These are phyloP conservation scores for Kobus ellipsiprymnus DNA, from an alignment of 2,113 vertebrate species.

Conservation along the genomic window DNA sequence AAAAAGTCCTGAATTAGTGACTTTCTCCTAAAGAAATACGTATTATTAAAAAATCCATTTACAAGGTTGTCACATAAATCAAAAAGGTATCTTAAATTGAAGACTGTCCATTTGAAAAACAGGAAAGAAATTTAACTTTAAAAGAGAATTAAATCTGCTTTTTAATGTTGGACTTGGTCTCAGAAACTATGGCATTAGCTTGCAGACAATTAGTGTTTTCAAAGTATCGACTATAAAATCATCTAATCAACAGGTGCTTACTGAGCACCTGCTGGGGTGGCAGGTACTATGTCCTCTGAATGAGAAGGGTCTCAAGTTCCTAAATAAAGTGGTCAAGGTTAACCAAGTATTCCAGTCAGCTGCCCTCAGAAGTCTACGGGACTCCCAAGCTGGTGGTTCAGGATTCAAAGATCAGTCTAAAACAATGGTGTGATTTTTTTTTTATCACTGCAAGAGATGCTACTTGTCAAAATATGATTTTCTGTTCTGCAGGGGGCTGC, in stretches of 20 bases:
- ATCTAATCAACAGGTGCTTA: neutral
- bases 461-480: constrained; percentile 75
- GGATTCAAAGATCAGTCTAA: neutral
- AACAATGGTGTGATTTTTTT: neutral
- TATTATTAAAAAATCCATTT: neutral
- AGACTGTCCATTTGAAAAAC: neutral
- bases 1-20: neutral
- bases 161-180: neutral
- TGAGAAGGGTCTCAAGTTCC: neutral
- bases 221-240: neutral
- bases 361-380: neutral
- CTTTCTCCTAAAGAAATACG: neutral
- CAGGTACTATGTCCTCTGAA: neutral
- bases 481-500: constrained; percentile 90
- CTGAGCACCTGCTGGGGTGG: neutral
- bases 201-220: neutral
- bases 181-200: neutral
- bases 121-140: neutral
- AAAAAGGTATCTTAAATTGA: neutral
- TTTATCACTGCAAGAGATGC: constrained; percentile 36
- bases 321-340: neutral
- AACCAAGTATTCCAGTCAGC: neutral
- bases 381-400: neutral
- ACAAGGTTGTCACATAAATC: neutral
- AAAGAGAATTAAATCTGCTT: neutral